Evolutionary conservation across 2,797 vertebrate genomes (phyloP), one percentile per base, ranked within the genome.

Genomic region (Cheirogaleus major): DNA sequence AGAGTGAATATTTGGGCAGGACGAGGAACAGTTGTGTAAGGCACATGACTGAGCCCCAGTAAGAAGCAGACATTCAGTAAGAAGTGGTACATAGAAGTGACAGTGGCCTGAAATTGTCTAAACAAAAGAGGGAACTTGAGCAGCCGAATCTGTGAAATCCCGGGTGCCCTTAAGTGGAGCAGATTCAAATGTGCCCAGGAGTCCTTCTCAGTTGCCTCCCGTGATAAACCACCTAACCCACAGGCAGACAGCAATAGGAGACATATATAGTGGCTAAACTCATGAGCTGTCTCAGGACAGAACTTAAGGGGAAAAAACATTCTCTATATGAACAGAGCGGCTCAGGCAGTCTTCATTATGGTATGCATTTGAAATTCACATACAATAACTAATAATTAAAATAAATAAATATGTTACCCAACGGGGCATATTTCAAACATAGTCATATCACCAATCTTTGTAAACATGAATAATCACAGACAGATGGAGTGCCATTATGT

Each of bases 1-100:
- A 95, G 63, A 88, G n/a, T 43, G 35, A 96, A 59, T 79, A 35
- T 84, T 96, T 85, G 41, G n/a, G 87, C 83, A 96, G 43, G 81
- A n/a, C 86, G 65, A 88, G 57, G 78, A 52, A 55, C 65, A 96
- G 35, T 89, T 27, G 52, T 83, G 93, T 65, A 72, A 97, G 92
- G 55, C 95, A 91, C 23, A 4, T 25, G 82, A 59, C 57, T 41
- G 48, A 92, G 95, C 22, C 43, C 69, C 63, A 67, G 88, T 92
- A 96, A 50, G 91, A 95, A 76, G 89, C 52, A 96, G 63, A 97
- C 61, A 0, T 7, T 59, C 0, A 94, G 78, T 59, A 93, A 72
- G 80, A 96, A 30, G 87, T 86, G 61, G 70, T 92, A 38, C 30
- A 67, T n/a, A 17, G 43, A 67, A 81, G 22, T 43, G 22, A 63